A percentile compares a stretch with the other conserved stretches of the same genome.
These are phyloP conservation scores for Chionoecetes opilio DNA, from an alignment of 1,140 invertebrate species.

Conservation along the genomic window DNA sequence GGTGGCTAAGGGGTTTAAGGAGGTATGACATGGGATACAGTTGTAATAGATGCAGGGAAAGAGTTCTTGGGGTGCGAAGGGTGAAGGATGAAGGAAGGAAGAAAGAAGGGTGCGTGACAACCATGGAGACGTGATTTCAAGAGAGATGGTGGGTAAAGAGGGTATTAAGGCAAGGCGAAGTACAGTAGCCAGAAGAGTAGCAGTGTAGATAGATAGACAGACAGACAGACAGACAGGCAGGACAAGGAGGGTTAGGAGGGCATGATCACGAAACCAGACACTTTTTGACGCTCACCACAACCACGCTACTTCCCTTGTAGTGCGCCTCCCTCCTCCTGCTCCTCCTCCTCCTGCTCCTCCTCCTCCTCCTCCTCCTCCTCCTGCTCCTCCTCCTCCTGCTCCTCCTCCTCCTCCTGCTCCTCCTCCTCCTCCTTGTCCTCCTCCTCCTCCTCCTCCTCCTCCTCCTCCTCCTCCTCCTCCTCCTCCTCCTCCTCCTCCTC, in stretches of 20 bases:
- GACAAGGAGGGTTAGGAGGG: not conserved
- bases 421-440: not conserved
- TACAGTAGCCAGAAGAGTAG: too few species aligned
- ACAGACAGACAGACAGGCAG: not conserved
- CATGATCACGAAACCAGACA: not conserved
- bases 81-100: not conserved
- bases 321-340: slow-evolving; percentile 1
- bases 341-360: not conserved
- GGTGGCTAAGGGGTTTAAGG: too few species aligned
- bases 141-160: not conserved
- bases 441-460: not conserved
- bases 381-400: not conserved
- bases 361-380: not conserved
- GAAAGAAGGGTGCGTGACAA: too few species aligned
- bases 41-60: too few species aligned
- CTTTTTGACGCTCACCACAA: not conserved
- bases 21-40: too few species aligned
- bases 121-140: not conserved
- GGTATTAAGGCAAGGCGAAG: not conserved
- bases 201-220: not conserved
- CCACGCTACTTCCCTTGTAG: not conserved
- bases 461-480: not conserved
- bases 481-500: not conserved
- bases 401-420: not conserved
- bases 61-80: not conserved